phyloP scores from a whole-genome alignment of 2,113 vertebrate genomes.

The Seriola aureovittata region DNA sequence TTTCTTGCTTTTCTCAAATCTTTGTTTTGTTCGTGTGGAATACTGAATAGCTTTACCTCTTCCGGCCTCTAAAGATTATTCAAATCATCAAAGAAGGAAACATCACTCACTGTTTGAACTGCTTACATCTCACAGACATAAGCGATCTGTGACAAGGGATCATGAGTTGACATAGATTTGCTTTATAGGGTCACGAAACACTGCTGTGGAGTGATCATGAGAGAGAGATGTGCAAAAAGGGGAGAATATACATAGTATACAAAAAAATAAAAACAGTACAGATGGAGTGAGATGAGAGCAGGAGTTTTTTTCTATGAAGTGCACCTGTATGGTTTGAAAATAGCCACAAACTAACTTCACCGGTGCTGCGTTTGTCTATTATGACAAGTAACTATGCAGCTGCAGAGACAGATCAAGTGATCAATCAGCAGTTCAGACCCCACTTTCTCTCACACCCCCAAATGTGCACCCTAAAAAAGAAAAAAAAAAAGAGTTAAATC shows the following conservation, averaged over 20 bases:
- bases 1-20: not conserved
- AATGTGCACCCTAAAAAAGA: not conserved
- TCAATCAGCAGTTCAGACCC: conserved; percentile 5
- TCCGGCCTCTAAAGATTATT: not conserved
- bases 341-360: not conserved
- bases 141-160: too few species aligned
- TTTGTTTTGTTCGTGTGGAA: not conserved
- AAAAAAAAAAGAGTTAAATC: conserved; percentile 6
- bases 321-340: conserved; percentile 8
- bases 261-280: not conserved
- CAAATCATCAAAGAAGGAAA: not conserved
- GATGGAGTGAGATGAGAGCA: not conserved
- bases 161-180: not conserved
- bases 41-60: not conserved
- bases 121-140: not conserved
- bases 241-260: not conserved
- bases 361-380: not conserved
- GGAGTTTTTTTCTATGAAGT: not conserved
- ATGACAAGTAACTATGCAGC: not conserved
- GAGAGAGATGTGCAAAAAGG: not conserved
- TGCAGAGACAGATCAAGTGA: not conserved
- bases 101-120: not conserved
- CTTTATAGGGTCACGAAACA: not conserved
- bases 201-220: not conserved
- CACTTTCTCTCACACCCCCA: not conserved